Evolutionary conservation across 1,140 invertebrate genomes (phyloP).

Genomic region (Nixonia krombeini): DNA sequence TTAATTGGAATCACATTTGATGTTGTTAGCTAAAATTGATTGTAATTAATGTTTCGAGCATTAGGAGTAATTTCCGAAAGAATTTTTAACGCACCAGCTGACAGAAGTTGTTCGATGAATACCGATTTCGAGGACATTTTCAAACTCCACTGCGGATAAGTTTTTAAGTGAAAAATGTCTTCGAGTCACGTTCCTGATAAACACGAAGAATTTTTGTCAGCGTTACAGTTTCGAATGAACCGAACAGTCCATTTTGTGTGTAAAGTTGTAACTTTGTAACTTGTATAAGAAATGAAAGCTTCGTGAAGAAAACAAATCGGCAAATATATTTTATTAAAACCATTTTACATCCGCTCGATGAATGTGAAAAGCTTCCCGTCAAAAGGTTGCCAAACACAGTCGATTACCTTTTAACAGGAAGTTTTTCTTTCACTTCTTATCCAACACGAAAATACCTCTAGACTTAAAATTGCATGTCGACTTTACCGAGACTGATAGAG

Average conservation of each 20-base stretch:
- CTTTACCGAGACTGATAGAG: not conserved
- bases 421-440: not conserved
- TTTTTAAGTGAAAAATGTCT: conserved; percentile 2
- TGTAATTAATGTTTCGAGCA: no score
- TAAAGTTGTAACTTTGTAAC: conserved; percentile 39
- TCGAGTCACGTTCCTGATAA: not conserved
- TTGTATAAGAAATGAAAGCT: conserved; percentile 37
- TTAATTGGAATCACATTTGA: no score
- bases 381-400: no score
- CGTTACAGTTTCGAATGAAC: conserved; percentile 1
- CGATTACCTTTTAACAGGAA: not conserved
- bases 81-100: no score
- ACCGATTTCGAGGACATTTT: no score
- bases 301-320: conserved; percentile 33
- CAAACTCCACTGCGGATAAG: not conserved
- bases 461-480: no score
- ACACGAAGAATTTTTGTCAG: conserved; percentile 11
- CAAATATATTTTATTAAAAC: conserved; percentile 48
- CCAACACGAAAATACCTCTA: no score
- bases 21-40: no score
- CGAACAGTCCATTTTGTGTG: conserved; percentile 12
- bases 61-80: no score
- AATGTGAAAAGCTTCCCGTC: conserved; percentile 14
- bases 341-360: conserved; percentile 33
- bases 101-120: no score